Evolutionary conservation across 2,888 invertebrate genomes (phyloP), one percentile per base, ranked within the genome.

Genomic region (Syrphus vitripennis): DNA sequence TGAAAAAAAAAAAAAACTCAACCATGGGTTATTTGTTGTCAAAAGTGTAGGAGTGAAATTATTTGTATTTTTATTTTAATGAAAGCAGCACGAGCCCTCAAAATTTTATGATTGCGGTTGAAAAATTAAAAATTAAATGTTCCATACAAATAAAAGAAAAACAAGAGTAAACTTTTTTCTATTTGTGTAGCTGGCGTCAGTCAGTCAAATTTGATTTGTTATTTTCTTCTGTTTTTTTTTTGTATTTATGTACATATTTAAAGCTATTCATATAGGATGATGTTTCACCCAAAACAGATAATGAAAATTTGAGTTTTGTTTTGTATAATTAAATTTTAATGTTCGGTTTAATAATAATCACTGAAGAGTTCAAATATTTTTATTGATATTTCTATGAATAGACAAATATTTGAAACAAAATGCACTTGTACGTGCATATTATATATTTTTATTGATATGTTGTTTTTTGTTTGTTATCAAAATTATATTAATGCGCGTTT

Each of bases 111-210:
- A 50, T 67, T 50, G 67, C 9, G 67, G 67, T 67, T 37, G 29
- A 1, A 29, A 65, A 42, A 45, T 29, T n/a, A 29, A 42, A 42
- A 16, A 7, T 48, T 14, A 21, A 48, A 34, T n/a, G 4, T 55
- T 57, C 19, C 9, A n/a, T 31, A 48, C 48, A 31, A 45, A 21
- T 21, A 48, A 63, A 63, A 37, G 1, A 34, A 59, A 31, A 61
- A 24, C n/a, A 55, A 55, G 21, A 29, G 4, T 12, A 5, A 40
- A 1, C 9, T 45, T 16, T 45, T 16, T 50, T 50, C 67, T 67
- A 67, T 67, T 67, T 67, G 14, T 50, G 50, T n/a, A 50, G 50
- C 34, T 67, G 67, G 67, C 67, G 67, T 67, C 67, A 67, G 67
- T 50, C 63, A 50, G 19, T 37, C 12, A 21, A n/a, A 31, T 67